These are phyloP conservation scores for Drosophila yakuba DNA, from an alignment of 1,140 invertebrate genomes.

Conservation along the genomic window DNA sequence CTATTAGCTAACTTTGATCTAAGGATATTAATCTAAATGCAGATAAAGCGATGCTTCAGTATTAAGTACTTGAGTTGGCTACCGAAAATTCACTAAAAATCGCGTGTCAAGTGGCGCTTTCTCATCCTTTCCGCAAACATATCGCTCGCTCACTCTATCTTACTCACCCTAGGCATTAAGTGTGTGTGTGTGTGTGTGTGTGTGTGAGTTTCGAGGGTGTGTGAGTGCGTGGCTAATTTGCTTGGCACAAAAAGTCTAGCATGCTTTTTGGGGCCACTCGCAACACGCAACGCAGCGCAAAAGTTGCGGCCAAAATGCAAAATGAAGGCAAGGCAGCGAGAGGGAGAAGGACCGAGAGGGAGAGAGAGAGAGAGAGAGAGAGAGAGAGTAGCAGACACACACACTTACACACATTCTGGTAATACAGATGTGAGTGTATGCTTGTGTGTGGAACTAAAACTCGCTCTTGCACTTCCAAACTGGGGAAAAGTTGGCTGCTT, in stretches of 20 bases:
- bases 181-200: constrained; percentile 2
- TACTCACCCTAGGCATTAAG: not conserved
- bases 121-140: constrained; percentile 8
- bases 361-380: not conserved
- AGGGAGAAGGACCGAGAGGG: not conserved
- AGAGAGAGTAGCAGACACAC: not conserved
- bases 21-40: constrained; percentile 24
- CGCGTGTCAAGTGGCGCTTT: constrained; percentile 18
- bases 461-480: constrained; percentile 52
- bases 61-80: constrained; percentile 11
- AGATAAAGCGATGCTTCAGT: constrained; percentile 11
- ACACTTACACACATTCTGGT: constrained; percentile 11
- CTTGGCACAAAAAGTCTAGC: constrained; percentile 50
- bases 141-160: constrained; percentile 3
- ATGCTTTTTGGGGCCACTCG: constrained; percentile 55
- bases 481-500: constrained; percentile 49
- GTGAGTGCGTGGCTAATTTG: constrained; percentile 54
- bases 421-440: constrained; percentile 7
- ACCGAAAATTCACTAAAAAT: constrained; percentile 29
- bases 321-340: constrained; percentile 21
- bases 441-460: constrained; percentile 38
- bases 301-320: constrained; percentile 51
- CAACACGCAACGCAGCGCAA: constrained; percentile 54
- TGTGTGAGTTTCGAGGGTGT: constrained; percentile 10
- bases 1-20: not conserved